Conservation (phyloP, 2,797 vertebrate genomes). For the Miichthys miiuy region DNA sequence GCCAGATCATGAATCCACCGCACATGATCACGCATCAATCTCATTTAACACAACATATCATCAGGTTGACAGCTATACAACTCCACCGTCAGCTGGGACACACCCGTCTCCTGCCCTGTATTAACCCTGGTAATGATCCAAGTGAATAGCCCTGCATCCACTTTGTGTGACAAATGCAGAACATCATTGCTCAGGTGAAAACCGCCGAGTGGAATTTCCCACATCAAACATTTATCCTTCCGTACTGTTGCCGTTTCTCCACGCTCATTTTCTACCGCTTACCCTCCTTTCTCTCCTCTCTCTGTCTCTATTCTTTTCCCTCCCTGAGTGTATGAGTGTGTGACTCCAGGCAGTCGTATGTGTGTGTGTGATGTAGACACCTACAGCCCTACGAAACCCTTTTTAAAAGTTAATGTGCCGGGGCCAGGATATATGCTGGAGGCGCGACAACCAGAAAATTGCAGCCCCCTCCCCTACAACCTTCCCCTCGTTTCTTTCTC, state of each 20-base stretch:
- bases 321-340: slow-evolving; percentile 74
- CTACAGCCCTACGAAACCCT: slow-evolving; percentile 88
- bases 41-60: slow-evolving; percentile 83
- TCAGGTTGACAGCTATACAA: slow-evolving; percentile 72
- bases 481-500: slow-evolving; percentile 66
- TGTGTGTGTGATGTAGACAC: slow-evolving; percentile 82
- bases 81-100: slow-evolving; percentile 68
- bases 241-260: slow-evolving; percentile 63
- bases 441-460: slow-evolving; percentile 99
- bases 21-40: slow-evolving; percentile 78
- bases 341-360: slow-evolving; percentile 78
- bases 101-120: slow-evolving; percentile 74
- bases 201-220: slow-evolving; percentile 77
- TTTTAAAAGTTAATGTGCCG: slow-evolving; percentile 92
- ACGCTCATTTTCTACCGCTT: slow-evolving; percentile 74
- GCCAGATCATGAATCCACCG: slow-evolving; percentile 69
- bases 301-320: slow-evolving; percentile 69
- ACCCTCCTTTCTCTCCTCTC: slow-evolving; percentile 66
- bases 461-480: slow-evolving; percentile 89
- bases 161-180: slow-evolving; percentile 79
- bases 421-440: slow-evolving; percentile 94
- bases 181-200: slow-evolving; percentile 80
- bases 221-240: slow-evolving; percentile 87
- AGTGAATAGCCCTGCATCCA: slow-evolving; percentile 73
- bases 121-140: slow-evolving; percentile 80